Conservation (phyloP, 2,113 vertebrate species). For the Psittacula cyanocephala region DNA sequence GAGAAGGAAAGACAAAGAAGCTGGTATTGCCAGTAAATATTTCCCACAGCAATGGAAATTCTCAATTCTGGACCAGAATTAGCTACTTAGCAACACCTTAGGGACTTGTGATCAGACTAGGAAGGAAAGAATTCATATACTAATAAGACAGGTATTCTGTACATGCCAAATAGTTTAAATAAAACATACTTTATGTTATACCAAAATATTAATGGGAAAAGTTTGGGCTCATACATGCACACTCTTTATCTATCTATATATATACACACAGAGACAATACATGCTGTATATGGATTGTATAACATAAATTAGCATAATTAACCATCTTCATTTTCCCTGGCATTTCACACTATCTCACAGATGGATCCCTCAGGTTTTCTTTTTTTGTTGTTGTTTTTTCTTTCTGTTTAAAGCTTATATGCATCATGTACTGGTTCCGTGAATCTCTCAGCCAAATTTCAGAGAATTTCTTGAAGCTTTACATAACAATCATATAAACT, state of each 20-base stretch:
- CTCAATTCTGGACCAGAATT: neutral
- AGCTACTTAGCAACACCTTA: neutral
- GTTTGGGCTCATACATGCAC: neutral
- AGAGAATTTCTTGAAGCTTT: constrained; percentile 11
- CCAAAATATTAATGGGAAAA: neutral
- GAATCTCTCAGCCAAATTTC: neutral
- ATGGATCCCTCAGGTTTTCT: neutral
- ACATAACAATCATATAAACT: neutral
- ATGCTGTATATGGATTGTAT: neutral
- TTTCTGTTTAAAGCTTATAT: neutral
- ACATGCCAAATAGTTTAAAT: neutral
- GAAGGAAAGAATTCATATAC: neutral
- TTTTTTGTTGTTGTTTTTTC: neutral
- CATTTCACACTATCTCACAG: constrained; percentile 25
- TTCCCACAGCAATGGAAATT: neutral
- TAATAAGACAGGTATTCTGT: neutral
- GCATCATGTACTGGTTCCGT: neutral
- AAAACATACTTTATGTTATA: neutral
- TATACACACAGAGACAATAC: neutral
- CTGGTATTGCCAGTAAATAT: neutral
- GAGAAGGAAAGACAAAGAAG: neutral
- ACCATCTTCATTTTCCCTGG: neutral
- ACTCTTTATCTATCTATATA: neutral
- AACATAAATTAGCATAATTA: neutral
- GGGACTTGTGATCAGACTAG: neutral